Conservation (phyloP, 2,888 invertebrate species). For the Stegana nigrithorax region DNA sequence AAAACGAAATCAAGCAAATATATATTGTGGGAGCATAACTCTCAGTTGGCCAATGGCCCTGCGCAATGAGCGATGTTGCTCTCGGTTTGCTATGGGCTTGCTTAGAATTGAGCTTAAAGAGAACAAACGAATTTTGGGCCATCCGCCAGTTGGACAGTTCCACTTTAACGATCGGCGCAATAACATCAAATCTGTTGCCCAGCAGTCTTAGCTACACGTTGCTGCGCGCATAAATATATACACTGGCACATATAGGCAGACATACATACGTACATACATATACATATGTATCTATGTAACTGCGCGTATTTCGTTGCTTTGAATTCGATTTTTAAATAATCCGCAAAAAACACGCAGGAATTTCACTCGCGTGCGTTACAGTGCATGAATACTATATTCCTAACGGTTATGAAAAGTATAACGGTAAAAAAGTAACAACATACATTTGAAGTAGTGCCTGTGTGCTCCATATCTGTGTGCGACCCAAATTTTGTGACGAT, state of each 20-base stretch:
- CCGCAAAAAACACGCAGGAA: not conserved
- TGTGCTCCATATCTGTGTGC: conserved; percentile 20
- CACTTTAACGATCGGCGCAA: conserved; percentile 65
- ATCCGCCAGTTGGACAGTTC: conserved; percentile 49
- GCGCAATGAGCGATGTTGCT: conserved; percentile 22
- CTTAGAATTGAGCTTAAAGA: no score
- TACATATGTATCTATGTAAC: not conserved
- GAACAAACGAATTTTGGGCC: no score
- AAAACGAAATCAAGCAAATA: no score
- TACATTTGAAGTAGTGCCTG: not conserved
- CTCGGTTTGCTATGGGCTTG: no score
- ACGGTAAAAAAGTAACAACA: no score
- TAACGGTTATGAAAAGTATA: not conserved
- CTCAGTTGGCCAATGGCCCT: conserved; percentile 6
- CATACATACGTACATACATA: conserved; percentile 6
- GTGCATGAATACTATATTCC: conserved; percentile 24
- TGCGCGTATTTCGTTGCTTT: not conserved
- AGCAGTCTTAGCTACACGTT: conserved; percentile 29
- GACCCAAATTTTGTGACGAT: conserved; percentile 32
- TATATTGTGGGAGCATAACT: no score
- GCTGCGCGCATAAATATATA: conserved; percentile 23
- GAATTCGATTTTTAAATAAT: not conserved
- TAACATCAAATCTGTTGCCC: conserved; percentile 65
- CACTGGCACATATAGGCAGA: conserved; percentile 6
- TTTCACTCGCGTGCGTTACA: not conserved